Evolutionary conservation across 1,140 invertebrate genomes (phyloP), one percentile per base, ranked within the genome.

Genomic region (Ceratina japonica): DNA sequence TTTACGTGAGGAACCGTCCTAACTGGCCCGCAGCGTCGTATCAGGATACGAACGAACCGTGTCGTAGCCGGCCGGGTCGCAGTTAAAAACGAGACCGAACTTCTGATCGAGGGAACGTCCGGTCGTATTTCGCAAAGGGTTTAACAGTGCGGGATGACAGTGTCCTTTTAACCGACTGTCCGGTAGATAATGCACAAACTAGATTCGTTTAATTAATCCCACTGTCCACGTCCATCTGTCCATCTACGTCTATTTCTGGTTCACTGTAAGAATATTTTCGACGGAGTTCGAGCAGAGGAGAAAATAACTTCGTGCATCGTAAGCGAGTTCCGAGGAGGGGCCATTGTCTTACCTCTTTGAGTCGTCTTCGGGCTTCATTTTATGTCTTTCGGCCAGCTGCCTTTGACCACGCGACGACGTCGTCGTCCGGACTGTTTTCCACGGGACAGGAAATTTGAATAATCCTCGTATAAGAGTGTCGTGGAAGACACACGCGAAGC

Each of bases 1-100:
- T 78, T 86, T 85, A 86, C 76, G 76, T 59, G 80, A 85, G 68
- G 80, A 85, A 85, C 83, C 44, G 37, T 75, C 71, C 82, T 81
- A 85, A 81, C 83, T 85, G 79, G 70, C 71, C 81, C 69, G 61
- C 74, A 79, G 79, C 85, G 69, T 80, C 69, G 84, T 85, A 85
- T 85, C 83, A 83, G 84, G 78, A 84, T 80, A 71, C 66, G 75
- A 64, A 71, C 66, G 75, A 64, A 70, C 62, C 22, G 24, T 65
- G 76, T 79, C 71, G 65, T 31, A 58, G 61, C n/a, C n/a, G n/a
- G n/a, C n/a, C n/a, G n/a, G n/a, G n/a, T 65, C 52, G 70, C 44
- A 15, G 62, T 65, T 73, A 66, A 66, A 73, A 79, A 66, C 27
- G 52, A n/a, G 20, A 20, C 7, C 27, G 2, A 58, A 3, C 7